A percentile compares a stretch with the other conserved stretches of the same genome.
These are phyloP conservation scores for fruit fly (Drosophila melanogaster) DNA, from an alignment of 1,140 invertebrate species.

Conservation along the genomic window Release_6_plus_ISO1_MT NT_033777.3:9331001-9331500, in stretches of 20 bases:
- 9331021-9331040: conserved; percentile 84
- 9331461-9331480: conserved; percentile 73
- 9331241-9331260: conserved; percentile 78
- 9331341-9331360: conserved; percentile 59
- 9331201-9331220: conserved; percentile 80
- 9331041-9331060: conserved; percentile 85
- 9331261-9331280: not conserved
- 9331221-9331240: conserved; percentile 79
- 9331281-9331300: not conserved
- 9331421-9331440: conserved; percentile 58
- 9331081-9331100: conserved; percentile 84
- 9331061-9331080: conserved; percentile 80
- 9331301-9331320: conserved; percentile 36
- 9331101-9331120: conserved; percentile 85
- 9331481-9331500: conserved; percentile 71
- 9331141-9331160: conserved; percentile 84
- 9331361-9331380: conserved; percentile 55
- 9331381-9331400: conserved; percentile 47
- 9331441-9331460: conserved; percentile 63
- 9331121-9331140: conserved; percentile 84
- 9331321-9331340: conserved; percentile 80
- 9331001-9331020: conserved; percentile 85
- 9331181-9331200: conserved; percentile 66
- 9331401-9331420: conserved; percentile 61
- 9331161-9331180: conserved; percentile 57